Evolutionary conservation across 1,140 invertebrate genomes (phyloP).

Genomic region (Aphis gossypii): DNA sequence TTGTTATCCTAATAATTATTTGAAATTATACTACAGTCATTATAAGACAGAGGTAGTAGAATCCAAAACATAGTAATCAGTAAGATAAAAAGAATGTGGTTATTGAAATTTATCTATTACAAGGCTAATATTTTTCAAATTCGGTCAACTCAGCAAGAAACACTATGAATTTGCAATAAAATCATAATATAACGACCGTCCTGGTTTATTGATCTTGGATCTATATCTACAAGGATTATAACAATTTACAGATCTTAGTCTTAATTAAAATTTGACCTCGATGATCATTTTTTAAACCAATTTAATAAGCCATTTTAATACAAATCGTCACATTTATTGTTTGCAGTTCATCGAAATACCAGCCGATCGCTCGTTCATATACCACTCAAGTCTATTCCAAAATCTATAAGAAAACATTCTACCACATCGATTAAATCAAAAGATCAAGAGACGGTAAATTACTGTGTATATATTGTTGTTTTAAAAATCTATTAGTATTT

Average conservation of each 20-base stretch:
- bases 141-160: slow-evolving; percentile 32
- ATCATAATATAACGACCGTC: slow-evolving; percentile 51
- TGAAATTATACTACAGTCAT: neutral
- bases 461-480: neutral
- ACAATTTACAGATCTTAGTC: neutral
- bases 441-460: slow-evolving; percentile 46
- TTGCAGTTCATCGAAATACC: slow-evolving; percentile 71
- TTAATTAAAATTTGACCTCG: slow-evolving; percentile 40
- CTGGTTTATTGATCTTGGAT: slow-evolving; percentile 55
- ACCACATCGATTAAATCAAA: neutral
- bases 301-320: neutral
- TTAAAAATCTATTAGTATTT: neutral
- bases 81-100: slow-evolving; percentile 9
- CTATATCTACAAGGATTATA: slow-evolving; percentile 38
- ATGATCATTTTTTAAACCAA: slow-evolving; percentile 14
- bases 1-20: slow-evolving; percentile 14
- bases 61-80: neutral
- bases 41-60: neutral
- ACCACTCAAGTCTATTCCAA: slow-evolving; percentile 68
- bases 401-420: slow-evolving; percentile 63
- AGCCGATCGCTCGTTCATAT: slow-evolving; percentile 74
- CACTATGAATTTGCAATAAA: slow-evolving; percentile 47
- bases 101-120: slow-evolving; percentile 49
- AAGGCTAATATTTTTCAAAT: slow-evolving; percentile 33
- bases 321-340: slow-evolving; percentile 56